A percentile compares a stretch with the other conserved stretches of the same genome.
Evolutionary conservation across 2,113 vertebrate species (phyloP).

Genomic region (Chloroceryle aenea): DNA sequence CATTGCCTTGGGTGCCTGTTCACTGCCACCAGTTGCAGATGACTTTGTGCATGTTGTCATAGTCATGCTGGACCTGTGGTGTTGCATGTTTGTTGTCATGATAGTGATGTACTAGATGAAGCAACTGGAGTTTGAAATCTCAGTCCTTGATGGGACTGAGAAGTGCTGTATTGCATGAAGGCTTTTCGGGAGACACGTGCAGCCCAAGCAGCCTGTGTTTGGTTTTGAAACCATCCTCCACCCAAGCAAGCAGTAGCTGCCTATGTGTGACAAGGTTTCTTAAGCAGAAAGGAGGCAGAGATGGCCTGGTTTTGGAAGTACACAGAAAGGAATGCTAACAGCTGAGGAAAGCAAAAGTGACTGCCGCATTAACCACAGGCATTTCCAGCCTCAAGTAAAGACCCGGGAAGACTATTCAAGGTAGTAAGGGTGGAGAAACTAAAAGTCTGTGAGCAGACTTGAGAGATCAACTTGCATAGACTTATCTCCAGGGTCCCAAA

Average conservation of each 20-base stretch:
- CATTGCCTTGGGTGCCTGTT: fast-evolving
- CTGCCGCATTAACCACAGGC: not conserved
- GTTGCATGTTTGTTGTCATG: not conserved
- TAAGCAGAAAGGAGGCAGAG: not conserved
- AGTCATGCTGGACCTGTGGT: not conserved
- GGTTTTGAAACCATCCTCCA: not conserved
- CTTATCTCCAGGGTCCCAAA: fast-evolving
- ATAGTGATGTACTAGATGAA: not conserved
- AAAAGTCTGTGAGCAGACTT: not conserved
- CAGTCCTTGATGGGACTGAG: not conserved
- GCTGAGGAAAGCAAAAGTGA: not conserved
- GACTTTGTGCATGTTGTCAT: too few species aligned
- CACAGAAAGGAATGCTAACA: not conserved
- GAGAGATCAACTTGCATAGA: not conserved
- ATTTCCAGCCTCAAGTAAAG: not conserved
- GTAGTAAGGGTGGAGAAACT: not conserved
- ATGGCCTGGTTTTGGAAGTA: fast-evolving
- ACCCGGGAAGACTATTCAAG: not conserved
- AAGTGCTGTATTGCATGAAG: not conserved
- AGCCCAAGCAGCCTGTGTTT: not conserved
- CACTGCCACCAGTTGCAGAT: not conserved
- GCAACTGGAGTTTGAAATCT: not conserved
- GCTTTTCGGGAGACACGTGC: fast-evolving
- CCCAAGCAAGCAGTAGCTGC: not conserved
- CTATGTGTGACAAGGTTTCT: not conserved